Evolutionary conservation across 2,797 vertebrate species (phyloP), one percentile per base, ranked within the genome.

Genomic region (Coregonus ussuriensis): DNA sequence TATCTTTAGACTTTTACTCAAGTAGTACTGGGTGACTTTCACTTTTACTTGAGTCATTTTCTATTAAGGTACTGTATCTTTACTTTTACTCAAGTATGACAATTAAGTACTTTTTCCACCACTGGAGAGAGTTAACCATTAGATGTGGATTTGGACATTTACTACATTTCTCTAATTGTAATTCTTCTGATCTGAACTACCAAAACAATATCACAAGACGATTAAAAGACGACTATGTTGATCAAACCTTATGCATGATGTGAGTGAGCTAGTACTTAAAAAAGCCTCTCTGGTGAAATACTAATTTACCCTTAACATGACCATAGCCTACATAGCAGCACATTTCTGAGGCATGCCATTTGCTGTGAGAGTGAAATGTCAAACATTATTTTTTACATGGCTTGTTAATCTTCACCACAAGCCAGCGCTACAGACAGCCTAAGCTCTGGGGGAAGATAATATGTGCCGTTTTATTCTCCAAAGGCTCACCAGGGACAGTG

Each of bases 351-450:
- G 76, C 33, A 31, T 52, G 74, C 35, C 82, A 83, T 84, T 85
- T 37, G 56, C 59, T 68, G 69, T 70, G 77, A 89, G 91, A 90
- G 78, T 76, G 35, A 83, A 86, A 84, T 83, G 71, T 82, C 74
- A 79, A 79, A 82, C 74, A 74, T 81, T 82, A 83, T 87, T 84
- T 56, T 87, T 83, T 72, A 82, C 91, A 86, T 87, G 89, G 88
- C 89, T 90, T 92, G 93, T 92, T 94, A 93, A 93, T 95, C 93
- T 94, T 93, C 92, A 89, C 93, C 87, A 94, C 92, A 94, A 93
- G 92, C 93, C 51, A 89, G 88, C 88, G 91, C 90, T 88, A 91
- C 90, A 88, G 87, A 88, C 94, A 90, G 92, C 91, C 92, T 93
- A 92, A 93, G 94, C 89, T 93, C 93, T 89, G 87, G 91, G 89